Base-by-base conservation (phyloP, 2,113 vertebrate genomes). In the Nyctibius bracteatus region DNA sequence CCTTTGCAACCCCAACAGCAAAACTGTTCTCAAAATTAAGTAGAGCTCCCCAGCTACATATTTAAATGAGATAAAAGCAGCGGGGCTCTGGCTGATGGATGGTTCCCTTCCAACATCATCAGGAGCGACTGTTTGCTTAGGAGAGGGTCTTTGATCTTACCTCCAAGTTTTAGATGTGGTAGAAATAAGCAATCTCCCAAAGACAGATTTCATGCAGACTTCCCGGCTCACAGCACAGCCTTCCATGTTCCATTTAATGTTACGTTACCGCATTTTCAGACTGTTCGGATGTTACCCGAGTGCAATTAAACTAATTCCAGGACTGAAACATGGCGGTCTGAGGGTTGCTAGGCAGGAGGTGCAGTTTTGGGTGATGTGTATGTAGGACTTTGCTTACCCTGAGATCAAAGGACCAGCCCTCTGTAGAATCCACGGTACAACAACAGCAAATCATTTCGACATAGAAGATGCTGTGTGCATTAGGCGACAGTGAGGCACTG, bases 11-110 rank as follows among this genome's bases (percentile, higher is more conserved):
- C 92, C 85, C 75, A 83, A 93, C 94, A 86, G 85, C 81, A 86
- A 96, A 94, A 81, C 82, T 66, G 62, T 77, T 93, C 90, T 94
- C 59, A 67, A 92, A 93, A 96, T 96, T 86, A 92, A 95, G 86
- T 58, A 43, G 88, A 81, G 75, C 63, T 97, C 86, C 73, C 95
- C 51, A 71, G 94, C 74, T 73, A 63, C 72, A 10, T 14, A 14
- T 85, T 90, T 70, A 81, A 90, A 94, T 37, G 90, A 96, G 86
- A 90, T 84, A 92, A 95, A 97, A 92, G 94, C 80, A 52, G 94
- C 85, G 71, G 90, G 92, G 75, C 80, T 90, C 72, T 37, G 61
- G 59, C 4, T 92, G 96, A 90, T 86, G 95, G 75, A 92, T 86
- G 75, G 80, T 17, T 94, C 59, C 80, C 90, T 92, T 95, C 86